Conservation (phyloP, 2,113 vertebrate genomes). For the Laticauda laticaudata region DNA sequence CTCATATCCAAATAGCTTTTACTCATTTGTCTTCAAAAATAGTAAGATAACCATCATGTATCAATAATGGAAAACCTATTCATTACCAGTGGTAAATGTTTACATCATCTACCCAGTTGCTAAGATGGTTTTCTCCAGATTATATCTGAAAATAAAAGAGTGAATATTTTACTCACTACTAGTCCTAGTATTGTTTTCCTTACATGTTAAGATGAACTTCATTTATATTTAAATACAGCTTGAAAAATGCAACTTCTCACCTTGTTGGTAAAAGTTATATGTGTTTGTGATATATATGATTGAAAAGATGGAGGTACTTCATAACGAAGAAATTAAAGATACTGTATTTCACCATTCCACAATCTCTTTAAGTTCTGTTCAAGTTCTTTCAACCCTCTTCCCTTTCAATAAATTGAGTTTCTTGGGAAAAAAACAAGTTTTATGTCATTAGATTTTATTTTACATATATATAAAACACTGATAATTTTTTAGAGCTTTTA, state of each 20-base stretch:
- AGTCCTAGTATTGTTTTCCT: constrained; percentile 13
- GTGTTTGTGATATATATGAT: constrained; percentile 38
- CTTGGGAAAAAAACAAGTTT: neutral
- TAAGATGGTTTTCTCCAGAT: neutral
- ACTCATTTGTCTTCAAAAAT: neutral
- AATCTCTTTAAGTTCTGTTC: constrained; percentile 36
- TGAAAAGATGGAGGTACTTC: constrained; percentile 44
- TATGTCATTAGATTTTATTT: neutral
- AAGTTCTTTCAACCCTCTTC: constrained; percentile 3
- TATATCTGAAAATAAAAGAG: neutral
- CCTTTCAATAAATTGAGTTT: neutral
- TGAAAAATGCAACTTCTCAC: constrained; percentile 37
- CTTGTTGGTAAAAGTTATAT: constrained; percentile 29
- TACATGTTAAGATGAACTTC: constrained; percentile 22
- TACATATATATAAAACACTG: neutral
- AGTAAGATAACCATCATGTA: neutral
- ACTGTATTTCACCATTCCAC: constrained; percentile 43
- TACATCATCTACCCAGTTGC: neutral
- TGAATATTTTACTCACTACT: neutral
- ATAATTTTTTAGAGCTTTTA: neutral
- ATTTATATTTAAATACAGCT: constrained; percentile 57
- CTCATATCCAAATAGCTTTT: neutral
- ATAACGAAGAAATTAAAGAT: constrained; percentile 34
- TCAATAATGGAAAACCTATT: neutral
- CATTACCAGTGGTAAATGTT: neutral